Evolutionary conservation across 2,797 vertebrate species (phyloP).

Genomic region (Chanos chanos): DNA sequence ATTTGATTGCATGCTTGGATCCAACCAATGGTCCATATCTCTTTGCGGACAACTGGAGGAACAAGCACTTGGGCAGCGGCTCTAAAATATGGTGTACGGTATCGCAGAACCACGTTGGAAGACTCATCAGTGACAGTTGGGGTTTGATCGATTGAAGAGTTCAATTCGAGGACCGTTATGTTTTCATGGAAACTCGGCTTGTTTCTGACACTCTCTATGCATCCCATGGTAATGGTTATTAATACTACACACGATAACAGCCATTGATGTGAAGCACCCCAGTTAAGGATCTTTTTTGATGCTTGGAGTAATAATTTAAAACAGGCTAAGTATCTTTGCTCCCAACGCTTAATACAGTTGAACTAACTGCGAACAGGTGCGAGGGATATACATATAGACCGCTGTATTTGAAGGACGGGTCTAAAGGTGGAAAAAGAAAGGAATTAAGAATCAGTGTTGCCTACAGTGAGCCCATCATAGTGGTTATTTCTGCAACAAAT

Average conservation of each 20-base stretch:
- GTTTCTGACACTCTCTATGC: conserved; percentile 80
- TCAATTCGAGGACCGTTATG: conserved; percentile 77
- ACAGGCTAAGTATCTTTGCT: too few relatives aligned
- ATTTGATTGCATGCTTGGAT: conserved; percentile 86
- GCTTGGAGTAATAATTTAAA: too few relatives aligned
- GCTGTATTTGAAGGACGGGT: too few relatives aligned
- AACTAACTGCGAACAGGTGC: too few relatives aligned
- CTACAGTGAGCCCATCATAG: too few relatives aligned
- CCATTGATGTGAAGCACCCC: conserved; percentile 72
- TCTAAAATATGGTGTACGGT: conserved; percentile 83
- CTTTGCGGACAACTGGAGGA: conserved; percentile 75
- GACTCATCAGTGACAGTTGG: conserved; percentile 85
- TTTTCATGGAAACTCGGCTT: conserved; percentile 80
- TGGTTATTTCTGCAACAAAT: too few relatives aligned
- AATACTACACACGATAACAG: conserved; percentile 62
- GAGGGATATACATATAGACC: too few relatives aligned
- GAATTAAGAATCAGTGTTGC: too few relatives aligned
- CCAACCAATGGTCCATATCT: conserved; percentile 85
- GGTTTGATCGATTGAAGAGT: conserved; percentile 76
- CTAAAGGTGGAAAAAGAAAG: too few relatives aligned
- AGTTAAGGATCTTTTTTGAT: too few relatives aligned
- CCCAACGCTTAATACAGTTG: too few relatives aligned
- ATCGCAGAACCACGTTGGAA: conserved; percentile 80
- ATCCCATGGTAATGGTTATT: conserved; percentile 77
- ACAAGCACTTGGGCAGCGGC: conserved; percentile 79